phyloP scores from a whole-genome alignment of 2,797 vertebrate species.

The Pterois miles region DNA sequence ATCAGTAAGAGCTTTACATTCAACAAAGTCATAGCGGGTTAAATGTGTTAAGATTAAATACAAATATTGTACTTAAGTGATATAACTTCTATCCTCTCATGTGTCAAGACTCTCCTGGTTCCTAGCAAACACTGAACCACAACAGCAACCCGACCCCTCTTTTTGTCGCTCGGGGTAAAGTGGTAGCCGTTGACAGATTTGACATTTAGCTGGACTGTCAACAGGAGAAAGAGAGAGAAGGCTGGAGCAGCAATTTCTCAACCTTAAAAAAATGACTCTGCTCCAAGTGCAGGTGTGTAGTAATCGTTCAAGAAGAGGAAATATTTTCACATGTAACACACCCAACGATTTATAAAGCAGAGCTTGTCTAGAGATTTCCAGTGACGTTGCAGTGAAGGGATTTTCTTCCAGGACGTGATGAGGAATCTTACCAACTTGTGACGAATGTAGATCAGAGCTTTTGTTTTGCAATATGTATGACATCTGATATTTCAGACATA shows the following conservation, averaged over 20 bases:
- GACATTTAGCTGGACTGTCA: slow-evolving; percentile 79
- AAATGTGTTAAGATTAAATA: slow-evolving; percentile 39
- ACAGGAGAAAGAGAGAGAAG: slow-evolving; percentile 28
- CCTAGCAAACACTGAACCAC: slow-evolving; percentile 67
- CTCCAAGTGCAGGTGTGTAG: slow-evolving; percentile 23
- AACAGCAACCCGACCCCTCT: slow-evolving; percentile 76
- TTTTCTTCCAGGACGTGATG: slow-evolving; percentile 3
- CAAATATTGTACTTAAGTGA: slow-evolving; percentile 43
- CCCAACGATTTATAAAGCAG: neutral
- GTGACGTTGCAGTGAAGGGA: neutral
- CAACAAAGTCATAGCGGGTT: neutral
- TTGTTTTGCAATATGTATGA: neutral
- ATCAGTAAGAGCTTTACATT: neutral
- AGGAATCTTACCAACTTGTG: neutral
- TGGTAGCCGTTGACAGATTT: slow-evolving; percentile 83
- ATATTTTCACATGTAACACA: slow-evolving; percentile 21
- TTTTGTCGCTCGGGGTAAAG: slow-evolving; percentile 82
- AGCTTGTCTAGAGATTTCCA: neutral
- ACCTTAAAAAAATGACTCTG: slow-evolving; percentile 9
- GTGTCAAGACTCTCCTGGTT: slow-evolving; percentile 63
- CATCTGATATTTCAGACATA: slow-evolving; percentile 1
- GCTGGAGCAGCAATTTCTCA: slow-evolving; percentile 42
- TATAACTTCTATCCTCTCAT: slow-evolving; percentile 21
- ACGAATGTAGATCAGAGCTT: neutral
- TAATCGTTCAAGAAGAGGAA: slow-evolving; percentile 9